These are phyloP conservation scores for Caenorhabditis becei DNA, from an alignment of 2,888 invertebrate genomes.

Conservation along the genomic window DNA sequence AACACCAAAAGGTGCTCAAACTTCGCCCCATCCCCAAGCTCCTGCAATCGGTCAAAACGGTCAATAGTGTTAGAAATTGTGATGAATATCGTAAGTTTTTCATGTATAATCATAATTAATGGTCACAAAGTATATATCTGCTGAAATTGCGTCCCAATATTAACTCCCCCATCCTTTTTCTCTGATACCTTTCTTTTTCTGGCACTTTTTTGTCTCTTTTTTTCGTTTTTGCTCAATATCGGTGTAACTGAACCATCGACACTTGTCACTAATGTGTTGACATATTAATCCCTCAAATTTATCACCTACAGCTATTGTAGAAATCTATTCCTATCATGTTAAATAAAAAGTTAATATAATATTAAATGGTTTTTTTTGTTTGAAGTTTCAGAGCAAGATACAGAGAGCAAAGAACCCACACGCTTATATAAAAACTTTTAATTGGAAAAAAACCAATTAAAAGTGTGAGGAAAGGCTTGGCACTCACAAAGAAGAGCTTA, in stretches of 20 bases:
- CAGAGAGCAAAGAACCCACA: too few species aligned
- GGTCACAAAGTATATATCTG: constrained; percentile 24
- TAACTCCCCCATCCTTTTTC: background rate
- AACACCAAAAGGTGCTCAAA: constrained; percentile 37
- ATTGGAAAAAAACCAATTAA: too few species aligned
- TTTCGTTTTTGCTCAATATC: constrained; percentile 13
- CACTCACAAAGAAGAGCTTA: too few species aligned
- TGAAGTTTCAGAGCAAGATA: too few species aligned
- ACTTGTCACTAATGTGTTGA: constrained; percentile 15
- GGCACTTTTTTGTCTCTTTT: background rate
- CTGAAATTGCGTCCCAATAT: background rate
- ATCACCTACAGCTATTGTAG: constrained; percentile 18
- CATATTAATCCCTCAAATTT: too few species aligned
- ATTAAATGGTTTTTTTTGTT: too few species aligned
- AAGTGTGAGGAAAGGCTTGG: too few species aligned
- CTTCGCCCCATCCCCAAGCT: constrained; percentile 40
- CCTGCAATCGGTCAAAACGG: constrained; percentile 48
- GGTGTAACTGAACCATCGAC: constrained; percentile 48
- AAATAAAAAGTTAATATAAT: too few species aligned
- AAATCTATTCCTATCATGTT: constrained; percentile 22
- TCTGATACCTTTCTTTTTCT: background rate
- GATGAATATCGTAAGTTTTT: constrained; percentile 41
- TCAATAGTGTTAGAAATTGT: constrained; percentile 46
- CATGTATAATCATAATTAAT: constrained; percentile 32
- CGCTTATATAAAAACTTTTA: too few species aligned